Evolutionary conservation across 1,140 invertebrate genomes (phyloP).

Genomic region (Cepaea nemoralis): DNA sequence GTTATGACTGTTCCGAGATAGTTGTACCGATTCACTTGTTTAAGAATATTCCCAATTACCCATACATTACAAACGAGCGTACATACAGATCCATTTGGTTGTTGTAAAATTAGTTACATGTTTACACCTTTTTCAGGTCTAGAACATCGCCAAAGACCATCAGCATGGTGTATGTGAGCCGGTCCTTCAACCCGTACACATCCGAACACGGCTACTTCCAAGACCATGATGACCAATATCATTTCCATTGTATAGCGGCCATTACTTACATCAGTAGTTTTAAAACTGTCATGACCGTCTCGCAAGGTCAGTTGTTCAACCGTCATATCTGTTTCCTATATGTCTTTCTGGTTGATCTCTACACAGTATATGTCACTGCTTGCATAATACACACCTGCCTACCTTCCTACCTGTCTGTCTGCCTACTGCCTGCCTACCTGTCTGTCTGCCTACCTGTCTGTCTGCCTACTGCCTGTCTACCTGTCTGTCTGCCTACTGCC

Average conservation of each 20-base stretch:
- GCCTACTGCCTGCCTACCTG: too few relatives aligned
- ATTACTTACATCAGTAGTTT: slow-evolving; percentile 15
- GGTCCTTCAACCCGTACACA: not conserved
- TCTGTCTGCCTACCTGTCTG: too few relatives aligned
- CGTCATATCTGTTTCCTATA: too few relatives aligned
- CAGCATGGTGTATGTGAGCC: not conserved
- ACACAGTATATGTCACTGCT: too few relatives aligned
- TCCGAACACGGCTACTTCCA: not conserved
- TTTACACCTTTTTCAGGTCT: not conserved
- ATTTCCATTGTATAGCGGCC: slow-evolving; percentile 22
- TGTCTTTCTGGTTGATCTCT: too few relatives aligned
- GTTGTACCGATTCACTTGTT: too few relatives aligned
- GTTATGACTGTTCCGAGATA: too few relatives aligned
- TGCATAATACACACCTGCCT: too few relatives aligned
- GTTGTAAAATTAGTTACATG: not conserved
- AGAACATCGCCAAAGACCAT: not conserved
- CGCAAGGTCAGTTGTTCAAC: not conserved
- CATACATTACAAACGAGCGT: not conserved
- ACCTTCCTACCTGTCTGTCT: too few relatives aligned
- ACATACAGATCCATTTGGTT: not conserved
- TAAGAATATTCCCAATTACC: too few relatives aligned
- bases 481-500: too few relatives aligned
- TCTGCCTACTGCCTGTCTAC: too few relatives aligned
- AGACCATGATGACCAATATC: not conserved
- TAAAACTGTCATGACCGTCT: slow-evolving; percentile 9